Percentiles rank a stretch among this genome's conserved stretches.
phyloP scores from a whole-genome alignment of 2,888 invertebrate genomes.

The Abrostola tripartita region DNA sequence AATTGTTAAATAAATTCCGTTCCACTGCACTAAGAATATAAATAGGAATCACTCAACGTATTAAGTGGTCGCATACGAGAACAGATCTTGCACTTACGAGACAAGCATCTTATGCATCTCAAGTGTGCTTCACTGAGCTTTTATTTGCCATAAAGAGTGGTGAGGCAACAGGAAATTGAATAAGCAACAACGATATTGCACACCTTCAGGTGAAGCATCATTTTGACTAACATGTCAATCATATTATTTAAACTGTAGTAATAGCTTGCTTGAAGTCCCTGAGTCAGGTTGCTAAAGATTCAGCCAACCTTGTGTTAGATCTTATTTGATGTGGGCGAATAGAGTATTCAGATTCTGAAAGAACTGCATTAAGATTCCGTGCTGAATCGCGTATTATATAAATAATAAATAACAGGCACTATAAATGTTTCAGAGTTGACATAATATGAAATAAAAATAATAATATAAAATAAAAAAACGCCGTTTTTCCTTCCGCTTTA shows the following conservation, averaged over 20 bases:
- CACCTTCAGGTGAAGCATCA: not conserved
- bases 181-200: slow-evolving; percentile 4
- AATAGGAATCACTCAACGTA: not conserved
- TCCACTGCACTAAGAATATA: not conserved
- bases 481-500: not conserved
- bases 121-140: slow-evolving; percentile 30
- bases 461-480: not conserved
- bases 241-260: no score
- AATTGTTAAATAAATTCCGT: not conserved
- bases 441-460: no score
- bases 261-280: no score
- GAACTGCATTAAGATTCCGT: no score
- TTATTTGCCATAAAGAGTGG: slow-evolving; percentile 14
- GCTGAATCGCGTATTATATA: no score
- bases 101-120: slow-evolving; percentile 22
- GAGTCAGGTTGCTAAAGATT: no score
- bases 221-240: not conserved
- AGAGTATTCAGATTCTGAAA: no score
- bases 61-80: slow-evolving; percentile 1
- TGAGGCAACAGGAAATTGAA: slow-evolving; percentile 21
- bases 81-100: not conserved
- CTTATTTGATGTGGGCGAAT: no score
- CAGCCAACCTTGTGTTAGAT: no score
- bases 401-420: no score
- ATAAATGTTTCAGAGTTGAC: no score